phyloP scores from a whole-genome alignment of 1,140 invertebrate species.

The Latrodectus geometricus region DNA sequence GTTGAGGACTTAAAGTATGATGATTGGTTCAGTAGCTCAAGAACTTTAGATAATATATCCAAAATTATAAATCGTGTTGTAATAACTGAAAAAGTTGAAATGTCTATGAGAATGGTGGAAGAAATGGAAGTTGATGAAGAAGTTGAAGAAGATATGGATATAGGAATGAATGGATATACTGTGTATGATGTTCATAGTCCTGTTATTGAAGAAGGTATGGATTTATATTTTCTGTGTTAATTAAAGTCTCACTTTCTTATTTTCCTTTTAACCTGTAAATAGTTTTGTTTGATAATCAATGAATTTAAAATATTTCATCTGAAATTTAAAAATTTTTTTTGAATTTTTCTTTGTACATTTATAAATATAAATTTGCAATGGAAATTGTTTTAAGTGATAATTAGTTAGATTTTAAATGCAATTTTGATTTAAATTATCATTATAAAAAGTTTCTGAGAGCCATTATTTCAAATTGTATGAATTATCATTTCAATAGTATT shows the following conservation, averaged over 20 bases:
- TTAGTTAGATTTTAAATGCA: no score
- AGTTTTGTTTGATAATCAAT: not conserved
- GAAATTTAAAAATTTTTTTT: no score
- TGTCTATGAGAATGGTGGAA: slow-evolving; percentile 71
- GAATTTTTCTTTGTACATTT: no score
- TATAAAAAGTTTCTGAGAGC: no score
- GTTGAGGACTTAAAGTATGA: slow-evolving; percentile 76
- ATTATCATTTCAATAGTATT: no score
- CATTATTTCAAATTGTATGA: no score
- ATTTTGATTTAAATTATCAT: no score
- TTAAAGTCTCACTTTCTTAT: not conserved
- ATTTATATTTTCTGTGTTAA: not conserved
- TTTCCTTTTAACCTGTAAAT: not conserved
- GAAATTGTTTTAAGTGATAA: no score
- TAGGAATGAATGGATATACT: slow-evolving; percentile 14
- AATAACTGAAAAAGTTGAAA: slow-evolving; percentile 73
- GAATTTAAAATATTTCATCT: not conserved
- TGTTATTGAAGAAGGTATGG: slow-evolving; percentile 50
- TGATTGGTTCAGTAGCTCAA: slow-evolving; percentile 82
- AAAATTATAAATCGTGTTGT: slow-evolving; percentile 78
- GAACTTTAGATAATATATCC: slow-evolving; percentile 83
- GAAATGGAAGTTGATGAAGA: slow-evolving; percentile 69
- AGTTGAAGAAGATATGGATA: slow-evolving; percentile 35
- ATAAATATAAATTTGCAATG: no score
- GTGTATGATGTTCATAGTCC: slow-evolving; percentile 56